These are phyloP conservation scores for Sebastes cheni DNA, from an alignment of 2,797 vertebrate species.

Conservation along the genomic window DNA sequence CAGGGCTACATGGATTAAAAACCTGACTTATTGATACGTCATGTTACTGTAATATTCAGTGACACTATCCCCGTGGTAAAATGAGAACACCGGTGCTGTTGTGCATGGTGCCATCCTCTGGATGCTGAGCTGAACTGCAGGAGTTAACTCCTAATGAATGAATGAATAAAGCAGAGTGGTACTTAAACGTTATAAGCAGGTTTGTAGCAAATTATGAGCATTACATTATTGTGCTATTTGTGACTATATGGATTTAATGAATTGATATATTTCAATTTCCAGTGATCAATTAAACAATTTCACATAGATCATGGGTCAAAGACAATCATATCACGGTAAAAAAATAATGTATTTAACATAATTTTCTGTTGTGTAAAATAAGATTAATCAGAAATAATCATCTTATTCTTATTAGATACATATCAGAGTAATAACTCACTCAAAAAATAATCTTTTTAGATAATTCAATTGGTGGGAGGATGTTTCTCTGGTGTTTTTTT, in stretches of 20 bases:
- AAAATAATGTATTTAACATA: not conserved
- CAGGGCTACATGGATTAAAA: not conserved
- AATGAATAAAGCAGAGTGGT: not conserved
- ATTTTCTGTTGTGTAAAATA: not conserved
- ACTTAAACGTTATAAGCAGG: not conserved
- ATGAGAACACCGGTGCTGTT: conserved; percentile 11
- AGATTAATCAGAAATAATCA: not conserved
- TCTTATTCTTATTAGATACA: not conserved
- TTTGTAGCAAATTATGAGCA: too few species aligned
- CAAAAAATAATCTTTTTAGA: not conserved
- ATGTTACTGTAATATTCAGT: too few species aligned
- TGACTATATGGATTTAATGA: not conserved
- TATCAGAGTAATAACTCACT: not conserved
- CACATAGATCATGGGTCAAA: not conserved
- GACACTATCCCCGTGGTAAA: not conserved
- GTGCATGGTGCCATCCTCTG: conserved; percentile 52
- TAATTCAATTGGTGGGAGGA: not conserved
- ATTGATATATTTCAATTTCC: not conserved
- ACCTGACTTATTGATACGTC: not conserved
- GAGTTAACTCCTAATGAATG: not conserved
- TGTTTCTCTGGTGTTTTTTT: not conserved
- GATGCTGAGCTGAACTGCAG: conserved; percentile 20
- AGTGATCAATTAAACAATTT: not conserved
- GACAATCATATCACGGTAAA: not conserved
- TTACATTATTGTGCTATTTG: too few species aligned